phyloP scores from a whole-genome alignment of 2,113 vertebrate species.

The Lasiurus cinereus region DNA sequence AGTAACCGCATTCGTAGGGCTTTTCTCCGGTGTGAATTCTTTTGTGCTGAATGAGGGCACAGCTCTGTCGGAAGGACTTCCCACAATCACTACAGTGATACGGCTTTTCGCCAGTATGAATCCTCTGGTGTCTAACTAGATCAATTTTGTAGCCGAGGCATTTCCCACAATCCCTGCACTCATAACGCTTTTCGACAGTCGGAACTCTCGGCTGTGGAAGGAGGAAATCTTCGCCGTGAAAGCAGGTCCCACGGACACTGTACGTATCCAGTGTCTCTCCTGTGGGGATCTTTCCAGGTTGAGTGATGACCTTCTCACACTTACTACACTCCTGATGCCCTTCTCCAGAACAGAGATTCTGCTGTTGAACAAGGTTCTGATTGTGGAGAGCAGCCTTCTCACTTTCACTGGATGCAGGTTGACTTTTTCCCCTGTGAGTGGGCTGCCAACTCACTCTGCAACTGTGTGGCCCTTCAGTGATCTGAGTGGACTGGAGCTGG shows the following conservation, averaged over 20 bases:
- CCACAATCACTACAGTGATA: neutral
- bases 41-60: neutral
- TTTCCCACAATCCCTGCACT: too few species aligned
- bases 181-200: neutral
- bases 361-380: neutral
- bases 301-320: neutral
- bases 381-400: neutral
- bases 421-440: neutral
- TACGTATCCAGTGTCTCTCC: neutral
- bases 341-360: neutral
- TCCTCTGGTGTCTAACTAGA: neutral
- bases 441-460: neutral
- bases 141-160: too few species aligned
- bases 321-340: neutral
- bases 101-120: conserved; percentile 3
- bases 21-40: neutral
- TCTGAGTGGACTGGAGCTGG: neutral
- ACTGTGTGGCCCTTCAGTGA: neutral
- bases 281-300: neutral
- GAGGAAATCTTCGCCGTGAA: neutral
- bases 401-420: neutral
- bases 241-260: neutral
- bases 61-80: neutral
- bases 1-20: conserved; percentile 5
- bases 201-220: neutral